Evolutionary conservation across 2,797 vertebrate species (phyloP).

Genomic region (Leptatherina wallacei): DNA sequence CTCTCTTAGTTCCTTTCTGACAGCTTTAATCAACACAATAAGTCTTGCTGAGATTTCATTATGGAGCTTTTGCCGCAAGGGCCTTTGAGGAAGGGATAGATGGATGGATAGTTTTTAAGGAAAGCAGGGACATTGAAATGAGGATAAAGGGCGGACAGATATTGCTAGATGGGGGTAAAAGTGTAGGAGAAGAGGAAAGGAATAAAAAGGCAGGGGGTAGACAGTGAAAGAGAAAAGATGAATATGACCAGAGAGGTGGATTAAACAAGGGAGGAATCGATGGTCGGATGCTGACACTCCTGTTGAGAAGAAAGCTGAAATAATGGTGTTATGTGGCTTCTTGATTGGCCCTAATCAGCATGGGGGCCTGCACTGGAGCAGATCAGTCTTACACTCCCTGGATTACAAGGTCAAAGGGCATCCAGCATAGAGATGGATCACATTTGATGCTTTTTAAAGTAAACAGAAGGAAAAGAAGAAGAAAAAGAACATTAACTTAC

Average conservation of each 20-base stretch:
- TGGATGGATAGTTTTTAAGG: slow-evolving; percentile 51
- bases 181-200: slow-evolving; percentile 12
- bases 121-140: slow-evolving; percentile 31
- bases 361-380: slow-evolving; percentile 44
- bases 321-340: slow-evolving; percentile 58
- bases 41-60: slow-evolving; percentile 76
- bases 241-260: slow-evolving; percentile 49
- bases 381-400: slow-evolving; percentile 50
- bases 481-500: slow-evolving; percentile 24
- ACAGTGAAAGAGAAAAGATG: slow-evolving; percentile 43
- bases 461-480: slow-evolving; percentile 24
- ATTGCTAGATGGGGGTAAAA: slow-evolving; percentile 31
- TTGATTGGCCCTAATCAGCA: slow-evolving; percentile 66
- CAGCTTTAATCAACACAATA: slow-evolving; percentile 81
- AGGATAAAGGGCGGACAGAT: slow-evolving; percentile 27
- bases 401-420: slow-evolving; percentile 63
- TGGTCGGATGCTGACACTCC: slow-evolving; percentile 52
- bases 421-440: slow-evolving; percentile 47
- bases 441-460: slow-evolving; percentile 49
- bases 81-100: slow-evolving; percentile 55
- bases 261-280: slow-evolving; percentile 58
- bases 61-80: slow-evolving; percentile 62
- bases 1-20: slow-evolving; percentile 72
- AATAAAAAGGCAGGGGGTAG: slow-evolving; percentile 32
- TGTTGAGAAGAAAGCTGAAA: slow-evolving; percentile 53